Conservation (phyloP, 2,113 vertebrate genomes). For the Macquaria australasica region DNA sequence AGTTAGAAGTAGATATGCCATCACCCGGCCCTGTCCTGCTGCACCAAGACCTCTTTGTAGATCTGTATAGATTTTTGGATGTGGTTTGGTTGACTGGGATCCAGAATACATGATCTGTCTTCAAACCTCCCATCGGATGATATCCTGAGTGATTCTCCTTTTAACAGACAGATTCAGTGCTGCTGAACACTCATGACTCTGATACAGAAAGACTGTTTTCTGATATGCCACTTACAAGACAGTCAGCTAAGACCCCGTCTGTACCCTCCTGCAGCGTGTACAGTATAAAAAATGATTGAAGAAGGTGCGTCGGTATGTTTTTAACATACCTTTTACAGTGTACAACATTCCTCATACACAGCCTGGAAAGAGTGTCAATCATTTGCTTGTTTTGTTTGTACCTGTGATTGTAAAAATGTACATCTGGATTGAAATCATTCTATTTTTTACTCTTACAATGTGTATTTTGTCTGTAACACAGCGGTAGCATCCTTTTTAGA, state of each 20-base stretch:
- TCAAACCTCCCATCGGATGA: not conserved
- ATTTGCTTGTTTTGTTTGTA: not conserved
- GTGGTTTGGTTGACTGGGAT: not conserved
- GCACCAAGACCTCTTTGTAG: not conserved
- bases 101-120: not conserved
- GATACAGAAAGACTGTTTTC: not conserved
- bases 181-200: not conserved
- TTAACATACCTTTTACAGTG: not conserved
- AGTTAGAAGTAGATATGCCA: not conserved
- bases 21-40: not conserved
- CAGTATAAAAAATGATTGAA: not conserved
- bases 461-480: not conserved
- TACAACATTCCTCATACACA: not conserved
- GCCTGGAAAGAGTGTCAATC: not conserved
- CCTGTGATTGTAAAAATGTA: slow-evolving; percentile 2
- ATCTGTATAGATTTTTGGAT: not conserved
- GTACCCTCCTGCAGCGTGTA: not conserved
- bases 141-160: not conserved
- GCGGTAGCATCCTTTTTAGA: not conserved
- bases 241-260: too few relatives aligned
- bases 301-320: not conserved
- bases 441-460: slow-evolving; percentile 24
- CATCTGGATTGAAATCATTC: not conserved
- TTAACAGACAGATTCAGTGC: not conserved
- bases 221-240: too few relatives aligned